These are phyloP conservation scores for Menura novaehollandiae DNA, from an alignment of 2,113 vertebrate genomes.

Conservation along the genomic window DNA sequence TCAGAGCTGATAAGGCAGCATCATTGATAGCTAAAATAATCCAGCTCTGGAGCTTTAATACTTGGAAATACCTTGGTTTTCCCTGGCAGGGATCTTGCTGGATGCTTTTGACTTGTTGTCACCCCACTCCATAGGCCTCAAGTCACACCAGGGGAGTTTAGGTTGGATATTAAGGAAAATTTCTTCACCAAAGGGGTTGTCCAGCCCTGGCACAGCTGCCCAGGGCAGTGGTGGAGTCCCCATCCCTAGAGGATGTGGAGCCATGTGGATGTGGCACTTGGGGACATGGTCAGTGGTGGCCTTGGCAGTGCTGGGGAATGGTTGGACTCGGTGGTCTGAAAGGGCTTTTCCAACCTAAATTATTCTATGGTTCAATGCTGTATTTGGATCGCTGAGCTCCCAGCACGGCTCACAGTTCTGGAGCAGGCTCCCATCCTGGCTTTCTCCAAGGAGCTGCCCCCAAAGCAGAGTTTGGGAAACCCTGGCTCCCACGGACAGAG, in stretches of 20 bases:
- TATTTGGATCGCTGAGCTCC: not conserved
- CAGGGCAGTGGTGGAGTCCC: not conserved
- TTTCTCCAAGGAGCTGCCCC: not conserved
- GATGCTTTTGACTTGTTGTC: fast-evolving
- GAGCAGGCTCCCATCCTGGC: not conserved
- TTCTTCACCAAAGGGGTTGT: no score
- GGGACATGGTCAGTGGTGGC: not conserved
- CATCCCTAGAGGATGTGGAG: not conserved
- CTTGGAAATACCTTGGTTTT: not conserved
- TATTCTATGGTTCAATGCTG: fast-evolving
- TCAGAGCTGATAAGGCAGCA: not conserved
- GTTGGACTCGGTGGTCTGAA: fast-evolving
- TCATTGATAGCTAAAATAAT: fast-evolving
- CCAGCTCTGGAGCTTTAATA: not conserved
- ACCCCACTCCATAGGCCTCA: not conserved
- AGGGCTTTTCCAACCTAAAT: not conserved
- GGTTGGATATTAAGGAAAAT: not conserved
- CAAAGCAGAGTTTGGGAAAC: not conserved
- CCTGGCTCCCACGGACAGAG: not conserved
- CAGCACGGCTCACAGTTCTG: not conserved
- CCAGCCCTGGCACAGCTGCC: not conserved
- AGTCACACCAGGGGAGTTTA: not conserved
- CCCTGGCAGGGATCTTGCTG: not conserved
- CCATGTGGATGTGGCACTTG: not conserved
- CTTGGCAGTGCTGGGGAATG: not conserved